Base-by-base conservation (phyloP, 2,113 vertebrate genomes). In the Notarius quadriscutis region DNA sequence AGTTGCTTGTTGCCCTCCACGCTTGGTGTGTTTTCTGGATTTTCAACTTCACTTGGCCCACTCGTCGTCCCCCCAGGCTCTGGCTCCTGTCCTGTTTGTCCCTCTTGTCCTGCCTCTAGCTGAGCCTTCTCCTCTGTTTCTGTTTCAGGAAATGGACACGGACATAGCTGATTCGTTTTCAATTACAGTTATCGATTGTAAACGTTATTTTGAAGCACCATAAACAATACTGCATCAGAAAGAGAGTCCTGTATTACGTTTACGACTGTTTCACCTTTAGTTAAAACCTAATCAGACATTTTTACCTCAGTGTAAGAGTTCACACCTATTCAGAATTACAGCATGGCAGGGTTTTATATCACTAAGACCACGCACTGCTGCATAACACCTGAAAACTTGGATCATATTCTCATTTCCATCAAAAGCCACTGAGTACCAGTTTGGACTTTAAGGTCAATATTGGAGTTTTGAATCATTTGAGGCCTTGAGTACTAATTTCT, bases 121-220 rank as follows among this genome's bases (percentile, higher is more conserved):
- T 92, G 91, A 90, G 92, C 92, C 91, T 94, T 95, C 88, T 97
- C 96, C 77, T 97, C 96, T 8, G 94, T 91, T 91, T 97, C 97
- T 96, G 93, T n/a, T 83, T 18, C 57, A 79, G 72, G 14, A 50
- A 18, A 20, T 18, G 5, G 18, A 75, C 2, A 30, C 7, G 1
- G 50, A 14, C 12, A 30, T 55, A 7, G 30, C 0, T 15, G 14
- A 55, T 55, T 55, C n/a, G 14, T 30, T 79, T 1, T 55, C 11
- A 18, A 5, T 74, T 20, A 20, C 1, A 41, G 62, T 3, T 25
- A 2, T 63, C 22, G 7, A 5, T 15, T 20, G 17, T 48, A 17
- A 41, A 20, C 41, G 4, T 48, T 4, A 18, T 74, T 41, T 74
- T 74, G 18, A 48, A 74, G 25, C 53, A 30, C 53, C 50, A 53